These are phyloP conservation scores for Diploscapter pachys DNA, from an alignment of 1,140 invertebrate genomes.

Conservation along the genomic window DNA sequence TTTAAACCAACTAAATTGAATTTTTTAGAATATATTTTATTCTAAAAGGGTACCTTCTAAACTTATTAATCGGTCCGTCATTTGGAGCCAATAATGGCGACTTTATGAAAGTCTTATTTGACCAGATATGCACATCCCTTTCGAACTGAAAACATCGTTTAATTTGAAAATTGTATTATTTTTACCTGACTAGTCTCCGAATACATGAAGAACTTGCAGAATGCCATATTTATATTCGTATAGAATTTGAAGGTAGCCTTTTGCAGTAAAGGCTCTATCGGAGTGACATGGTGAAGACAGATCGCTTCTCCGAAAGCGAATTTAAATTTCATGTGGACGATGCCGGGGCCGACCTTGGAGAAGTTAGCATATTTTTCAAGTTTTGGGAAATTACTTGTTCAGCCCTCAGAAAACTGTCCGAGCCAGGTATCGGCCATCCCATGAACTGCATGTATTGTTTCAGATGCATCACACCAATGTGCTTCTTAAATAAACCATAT, in stretches of 20 bases:
- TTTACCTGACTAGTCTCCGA: slow-evolving; percentile 75
- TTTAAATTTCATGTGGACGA: slow-evolving; percentile 71
- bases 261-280: slow-evolving; percentile 75
- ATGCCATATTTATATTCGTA: slow-evolving; percentile 63
- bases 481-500: slow-evolving; percentile 54
- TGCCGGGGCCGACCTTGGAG: slow-evolving; percentile 70
- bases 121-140: slow-evolving; percentile 82
- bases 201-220: slow-evolving; percentile 70
- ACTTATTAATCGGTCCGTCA: slow-evolving; percentile 71
- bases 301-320: slow-evolving; percentile 67
- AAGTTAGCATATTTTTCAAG: not conserved
- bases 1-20: slow-evolving; percentile 69
- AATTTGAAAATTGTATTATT: slow-evolving; percentile 10
- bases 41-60: slow-evolving; percentile 62
- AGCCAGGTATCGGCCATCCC: slow-evolving; percentile 61
- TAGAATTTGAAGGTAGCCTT: slow-evolving; percentile 75
- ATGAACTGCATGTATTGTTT: slow-evolving; percentile 66
- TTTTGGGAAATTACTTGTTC: slow-evolving; percentile 62
- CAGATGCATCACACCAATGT: slow-evolving; percentile 67
- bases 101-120: slow-evolving; percentile 74
- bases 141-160: slow-evolving; percentile 69
- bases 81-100: slow-evolving; percentile 73
- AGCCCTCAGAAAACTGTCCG: slow-evolving; percentile 65
- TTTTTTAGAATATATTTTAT: slow-evolving; percentile 1
- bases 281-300: slow-evolving; percentile 76